These are phyloP conservation scores for Carollia perspicillata DNA, from an alignment of 2,113 vertebrate species.

Conservation along the genomic window DNA sequence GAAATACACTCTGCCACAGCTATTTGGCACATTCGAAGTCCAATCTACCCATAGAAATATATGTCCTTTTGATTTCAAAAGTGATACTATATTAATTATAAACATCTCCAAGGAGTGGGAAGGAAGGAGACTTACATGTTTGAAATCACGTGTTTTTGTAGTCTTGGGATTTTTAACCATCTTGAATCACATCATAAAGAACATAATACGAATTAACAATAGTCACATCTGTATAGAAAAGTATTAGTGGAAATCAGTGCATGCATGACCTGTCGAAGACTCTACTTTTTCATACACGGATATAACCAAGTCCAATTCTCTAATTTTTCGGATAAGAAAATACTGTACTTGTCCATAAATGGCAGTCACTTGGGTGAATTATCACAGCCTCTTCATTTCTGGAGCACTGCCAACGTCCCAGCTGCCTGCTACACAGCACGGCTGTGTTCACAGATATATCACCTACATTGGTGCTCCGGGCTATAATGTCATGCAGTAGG, in stretches of 20 bases:
- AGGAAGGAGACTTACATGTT: not conserved
- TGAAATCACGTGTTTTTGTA: not conserved
- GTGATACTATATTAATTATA: not conserved
- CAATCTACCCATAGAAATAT: not conserved
- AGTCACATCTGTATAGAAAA: not conserved
- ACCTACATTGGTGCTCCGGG: not conserved
- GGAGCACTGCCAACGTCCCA: not conserved
- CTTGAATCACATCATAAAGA: not conserved
- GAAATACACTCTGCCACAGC: not conserved
- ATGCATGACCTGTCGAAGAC: not conserved
- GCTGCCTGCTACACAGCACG: not conserved
- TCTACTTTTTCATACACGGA: not conserved
- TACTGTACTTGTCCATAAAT: not conserved
- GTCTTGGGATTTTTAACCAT: not conserved
- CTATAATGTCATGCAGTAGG: not conserved
- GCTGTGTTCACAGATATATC: not conserved
- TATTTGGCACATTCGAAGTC: not conserved
- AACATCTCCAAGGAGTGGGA: not conserved
- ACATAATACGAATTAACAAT: not conserved
- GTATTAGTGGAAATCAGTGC: not conserved
- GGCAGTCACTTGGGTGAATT: not conserved
- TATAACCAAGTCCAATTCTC: not conserved
- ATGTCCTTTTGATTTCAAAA: not conserved
- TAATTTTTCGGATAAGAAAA: not conserved
- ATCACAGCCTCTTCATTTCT: not conserved